Base-by-base conservation (phyloP, 2,797 vertebrate species). In the Brachymystax lenok region DNA sequence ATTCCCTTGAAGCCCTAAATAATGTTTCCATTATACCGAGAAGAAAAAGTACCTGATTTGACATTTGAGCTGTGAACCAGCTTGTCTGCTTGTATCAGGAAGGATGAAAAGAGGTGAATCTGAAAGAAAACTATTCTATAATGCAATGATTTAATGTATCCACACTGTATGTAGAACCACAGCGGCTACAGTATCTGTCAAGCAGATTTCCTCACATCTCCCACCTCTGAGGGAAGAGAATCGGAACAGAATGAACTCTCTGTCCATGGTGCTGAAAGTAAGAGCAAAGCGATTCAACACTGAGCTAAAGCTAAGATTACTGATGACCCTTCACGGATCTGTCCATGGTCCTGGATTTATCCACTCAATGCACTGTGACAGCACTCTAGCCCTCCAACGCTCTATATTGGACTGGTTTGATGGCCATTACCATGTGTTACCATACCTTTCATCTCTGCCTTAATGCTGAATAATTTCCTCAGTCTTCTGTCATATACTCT, bases 21-120 rank as follows among this genome's bases (percentile, higher is more conserved):
- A 85, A 89, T 85, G 84, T 85, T 88, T 88, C 81, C 82, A 81
- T 89, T 91, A 83, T 75, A 80, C 88, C 79, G 19, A 46, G 40
- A 82, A 78, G 77, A 82, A 79, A 86, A 75, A 86, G 77, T 76
- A 88, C 85, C 75, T 80, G 83, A 79, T 86, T 85, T 90, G 89
- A 89, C 88, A 86, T 84, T 86, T 86, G 78, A 86, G 87, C 70
- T 63, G 81, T 77, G 82, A 82, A 90, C 71, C 80, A 80, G 76
- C 84, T 86, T 88, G 90, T 89, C 90, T 89, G 75, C 80, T 84
- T 14, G 3, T 75, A 84, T 90, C 85, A 83, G 73, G 77, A 14
- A 74, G 69, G 33, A 80, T 78, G 78, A 87, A 88, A 86, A 75
- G 59, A 56, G 77, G 51, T 67, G 79, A 79, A 79, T 89, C 87